A percentile compares a stretch with the other conserved stretches of the same genome.
These are phyloP conservation scores for Gobio occitaniae DNA, from an alignment of 2,797 vertebrate genomes.

Conservation along the genomic window DNA sequence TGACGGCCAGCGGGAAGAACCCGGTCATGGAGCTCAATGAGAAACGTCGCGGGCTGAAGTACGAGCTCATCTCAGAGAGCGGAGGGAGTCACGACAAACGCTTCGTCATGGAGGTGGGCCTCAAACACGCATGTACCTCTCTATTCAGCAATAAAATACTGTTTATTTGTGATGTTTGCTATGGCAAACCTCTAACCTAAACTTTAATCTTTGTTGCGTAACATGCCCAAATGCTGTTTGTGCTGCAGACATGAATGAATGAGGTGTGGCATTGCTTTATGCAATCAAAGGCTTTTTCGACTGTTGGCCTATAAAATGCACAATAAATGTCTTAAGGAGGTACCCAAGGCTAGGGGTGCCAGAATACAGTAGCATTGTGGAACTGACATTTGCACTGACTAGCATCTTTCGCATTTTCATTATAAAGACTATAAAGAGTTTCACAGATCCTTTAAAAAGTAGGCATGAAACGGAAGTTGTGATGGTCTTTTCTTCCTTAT, in stretches of 20 bases:
- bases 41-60: constrained; percentile 96
- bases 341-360: neutral
- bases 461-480: no score
- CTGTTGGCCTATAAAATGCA: neutral
- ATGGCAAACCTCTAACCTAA: neutral
- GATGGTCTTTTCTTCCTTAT: no score
- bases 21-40: constrained; percentile 99
- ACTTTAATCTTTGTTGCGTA: neutral
- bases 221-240: neutral
- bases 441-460: no score
- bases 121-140: neutral
- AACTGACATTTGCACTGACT: neutral
- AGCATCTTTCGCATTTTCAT: neutral
- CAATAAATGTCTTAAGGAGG: neutral
- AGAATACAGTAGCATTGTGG: neutral
- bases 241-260: neutral
- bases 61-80: constrained; percentile 97
- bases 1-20: constrained; percentile 98
- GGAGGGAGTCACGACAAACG: constrained; percentile 99
- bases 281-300: neutral
- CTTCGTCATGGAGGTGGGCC: constrained; percentile 96
- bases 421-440: no score
- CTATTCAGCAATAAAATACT: neutral
- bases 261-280: neutral
- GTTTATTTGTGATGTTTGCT: neutral